Evolutionary conservation across 2,113 vertebrate genomes (phyloP), one percentile per base, ranked within the genome.

Genomic region (Carassius gibelio): DNA sequence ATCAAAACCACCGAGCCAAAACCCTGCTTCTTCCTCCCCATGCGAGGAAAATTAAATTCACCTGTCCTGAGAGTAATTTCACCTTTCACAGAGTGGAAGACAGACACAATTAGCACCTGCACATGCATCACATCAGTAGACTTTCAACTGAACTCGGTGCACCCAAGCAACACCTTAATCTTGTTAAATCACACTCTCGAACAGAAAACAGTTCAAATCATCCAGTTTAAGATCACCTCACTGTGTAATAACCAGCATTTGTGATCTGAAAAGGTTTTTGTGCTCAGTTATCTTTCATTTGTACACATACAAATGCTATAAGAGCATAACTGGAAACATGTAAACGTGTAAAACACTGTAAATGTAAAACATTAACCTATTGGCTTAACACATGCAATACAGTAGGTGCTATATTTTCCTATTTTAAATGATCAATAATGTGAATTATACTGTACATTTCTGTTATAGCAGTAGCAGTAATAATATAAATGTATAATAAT

Each of bases 101-200:
- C 88, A 85, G 75, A 85, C 75, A 87, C 88, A 87, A 89, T 89
- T 87, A 89, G 86, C 48, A 86, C 84, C 45, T 83, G 82, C 81
- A 83, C 84, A 87, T 83, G 86, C 88, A 84, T 85, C 86, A 85
- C 66, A 87, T 84, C 81, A 55, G 84, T 71, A 64, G 81, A 17
- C 61, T 62, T 68, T 48, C 75, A 61, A 68, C 59, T 76, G 30
- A 83, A 71, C 80, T 74, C 59, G 6, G 36, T 75, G 11, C 80
- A 80, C 78, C 69, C 76, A 85, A 84, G 62, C 81, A 85, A 78
- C 88, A 85, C 83, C 86, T 87, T 75, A 83, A 86, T 75, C 83
- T 81, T 84, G 84, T 84, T 88, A 84, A 86, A 88, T 84, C 69
- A 57, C 84, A 81, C 76, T 75, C 84, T 84, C 59, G 38, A 83